Conservation (phyloP, 2,797 vertebrate species). For the Acrossocheilus wenchowensis region DNA sequence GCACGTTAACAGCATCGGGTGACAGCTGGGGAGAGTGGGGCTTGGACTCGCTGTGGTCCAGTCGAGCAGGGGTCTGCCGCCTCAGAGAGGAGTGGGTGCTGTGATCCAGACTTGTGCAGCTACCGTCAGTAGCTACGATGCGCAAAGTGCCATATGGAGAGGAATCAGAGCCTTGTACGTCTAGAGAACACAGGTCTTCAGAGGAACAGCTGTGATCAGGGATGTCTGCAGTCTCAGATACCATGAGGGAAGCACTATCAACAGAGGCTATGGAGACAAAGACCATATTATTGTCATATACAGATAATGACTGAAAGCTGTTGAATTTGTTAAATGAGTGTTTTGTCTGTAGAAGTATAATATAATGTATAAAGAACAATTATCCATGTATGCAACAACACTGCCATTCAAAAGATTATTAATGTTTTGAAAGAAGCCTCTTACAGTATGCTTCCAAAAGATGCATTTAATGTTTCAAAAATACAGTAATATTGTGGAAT, state of each 20-base stretch:
- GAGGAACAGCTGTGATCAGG: conserved; percentile 84
- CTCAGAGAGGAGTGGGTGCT: conserved; percentile 65
- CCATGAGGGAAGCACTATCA: conserved; percentile 83
- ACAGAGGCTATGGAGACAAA: conserved; percentile 79
- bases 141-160: conserved; percentile 77
- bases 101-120: conserved; percentile 80
- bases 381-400: background rate
- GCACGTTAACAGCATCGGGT: conserved; percentile 76
- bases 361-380: background rate
- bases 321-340: background rate
- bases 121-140: conserved; percentile 72
- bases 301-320: background rate
- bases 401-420: background rate
- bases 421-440: background rate
- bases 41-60: conserved; percentile 72
- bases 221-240: conserved; percentile 79
- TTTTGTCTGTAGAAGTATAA: background rate
- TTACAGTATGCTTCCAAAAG: no score
- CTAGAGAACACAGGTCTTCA: conserved; percentile 86
- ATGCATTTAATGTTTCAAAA: background rate
- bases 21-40: conserved; percentile 79
- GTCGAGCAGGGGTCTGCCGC: conserved; percentile 61
- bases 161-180: conserved; percentile 85
- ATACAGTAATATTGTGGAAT: background rate
- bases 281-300: conserved; percentile 27